Evolutionary conservation across 2,797 vertebrate genomes (phyloP).

Genomic region (Sebastes nivosus): DNA sequence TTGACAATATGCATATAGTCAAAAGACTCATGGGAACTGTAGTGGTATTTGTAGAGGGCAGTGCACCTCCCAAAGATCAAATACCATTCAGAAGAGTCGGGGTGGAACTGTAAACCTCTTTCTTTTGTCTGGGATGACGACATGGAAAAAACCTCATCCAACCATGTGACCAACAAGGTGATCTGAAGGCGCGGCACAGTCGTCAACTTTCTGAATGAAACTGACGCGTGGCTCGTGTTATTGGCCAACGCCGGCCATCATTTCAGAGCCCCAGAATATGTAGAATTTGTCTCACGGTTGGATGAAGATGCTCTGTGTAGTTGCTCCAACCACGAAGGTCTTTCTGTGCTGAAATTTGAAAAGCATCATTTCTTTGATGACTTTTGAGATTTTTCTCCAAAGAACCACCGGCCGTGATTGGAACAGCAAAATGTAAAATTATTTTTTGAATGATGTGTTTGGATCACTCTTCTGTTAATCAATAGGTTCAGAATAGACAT

Average conservation of each 20-base stretch:
- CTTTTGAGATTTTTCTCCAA: not conserved
- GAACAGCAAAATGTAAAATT: not conserved
- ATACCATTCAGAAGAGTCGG: not conserved
- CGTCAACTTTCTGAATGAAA: not conserved
- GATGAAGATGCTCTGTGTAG: not conserved
- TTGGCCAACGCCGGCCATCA: not conserved
- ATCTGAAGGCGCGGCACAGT: not conserved
- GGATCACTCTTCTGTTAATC: not conserved
- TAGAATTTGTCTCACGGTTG: not conserved
- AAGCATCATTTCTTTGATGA: not conserved
- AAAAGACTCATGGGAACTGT: not conserved
- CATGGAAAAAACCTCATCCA: not conserved
- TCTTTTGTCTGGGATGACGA: not conserved
- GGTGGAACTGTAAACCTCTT: not conserved
- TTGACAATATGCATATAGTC: not conserved
- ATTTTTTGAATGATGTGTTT: not conserved
- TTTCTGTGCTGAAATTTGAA: not conserved
- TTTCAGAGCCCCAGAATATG: not conserved
- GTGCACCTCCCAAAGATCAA: not conserved
- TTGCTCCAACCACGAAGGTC: not conserved
- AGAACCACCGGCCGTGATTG: not conserved
- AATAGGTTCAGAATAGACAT: not conserved
- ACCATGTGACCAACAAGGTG: not conserved
- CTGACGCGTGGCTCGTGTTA: too few relatives aligned
- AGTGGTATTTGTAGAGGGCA: not conserved